phyloP scores from a whole-genome alignment of 1,140 invertebrate species.

The Leucophenga varia region DNA sequence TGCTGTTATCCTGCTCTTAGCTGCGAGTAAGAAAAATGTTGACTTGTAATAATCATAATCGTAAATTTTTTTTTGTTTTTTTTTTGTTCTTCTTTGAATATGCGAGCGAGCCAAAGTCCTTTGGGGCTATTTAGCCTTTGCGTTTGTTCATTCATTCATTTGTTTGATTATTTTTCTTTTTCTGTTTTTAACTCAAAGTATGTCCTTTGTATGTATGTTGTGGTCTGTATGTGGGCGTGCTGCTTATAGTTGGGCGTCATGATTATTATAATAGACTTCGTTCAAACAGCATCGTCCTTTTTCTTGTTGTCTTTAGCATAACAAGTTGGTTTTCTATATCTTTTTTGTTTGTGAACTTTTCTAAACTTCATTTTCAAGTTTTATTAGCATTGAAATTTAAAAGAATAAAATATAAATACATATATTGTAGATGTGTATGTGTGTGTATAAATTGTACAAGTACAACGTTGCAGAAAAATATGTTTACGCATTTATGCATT shows the following conservation, averaged over 20 bases:
- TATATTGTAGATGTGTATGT: no score
- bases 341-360: conserved; percentile 27
- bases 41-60: conserved; percentile 56
- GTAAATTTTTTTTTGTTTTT: no score
- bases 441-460: no score
- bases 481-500: conserved; percentile 17
- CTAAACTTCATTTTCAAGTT: conserved; percentile 53
- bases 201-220: neutral
- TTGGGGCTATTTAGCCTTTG: conserved; percentile 50
- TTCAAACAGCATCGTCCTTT: conserved; percentile 28
- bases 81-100: conserved; percentile 6
- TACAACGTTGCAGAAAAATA: no score
- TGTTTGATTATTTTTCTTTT: no score
- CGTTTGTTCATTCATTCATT: conserved; percentile 26
- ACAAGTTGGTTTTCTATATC: conserved; percentile 13
- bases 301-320: conserved; percentile 9
- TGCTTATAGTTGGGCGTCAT: conserved; percentile 28
- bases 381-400: conserved; percentile 23
- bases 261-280: no score
- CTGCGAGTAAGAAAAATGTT: conserved; percentile 23
- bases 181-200: no score
- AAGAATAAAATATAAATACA: no score
- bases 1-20: no score
- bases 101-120: conserved; percentile 25
- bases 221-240: conserved; percentile 8